Evolutionary conservation across 2,797 vertebrate genomes (phyloP), one percentile per base, ranked within the genome.

Genomic region (Moxostoma hubbsi): DNA sequence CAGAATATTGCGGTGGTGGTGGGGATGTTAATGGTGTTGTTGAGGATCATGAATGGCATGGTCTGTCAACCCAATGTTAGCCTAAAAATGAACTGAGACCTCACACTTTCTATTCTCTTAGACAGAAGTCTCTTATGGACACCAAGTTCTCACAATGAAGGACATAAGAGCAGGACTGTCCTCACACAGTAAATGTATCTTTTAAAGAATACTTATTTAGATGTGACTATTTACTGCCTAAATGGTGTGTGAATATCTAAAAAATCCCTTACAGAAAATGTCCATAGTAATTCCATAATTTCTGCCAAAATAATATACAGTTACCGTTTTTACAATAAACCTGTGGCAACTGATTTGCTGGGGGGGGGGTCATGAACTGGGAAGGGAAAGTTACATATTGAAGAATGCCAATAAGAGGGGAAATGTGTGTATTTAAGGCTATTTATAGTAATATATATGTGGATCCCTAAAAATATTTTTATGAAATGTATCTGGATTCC

Each of bases 1-100:
- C 47, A 54, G 55, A 12, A 77, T 10, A 77, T 63, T 59, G 11
- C 50, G 24, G 49, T n/a, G 6, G 49, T 77, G 36, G 45, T 63
- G 3, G 18, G 51, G 2, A 77, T 77, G 55, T 47, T 24, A 12
- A 47, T 71, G 45, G 58, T 58, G n/a, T 9, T 68, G 49, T 12
- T 50, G 57, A 45, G 13, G 12, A 36, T 5, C 11, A 61, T 61
- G 16, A 59, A 18, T 18, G 18, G 16, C 15, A 36, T 50, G 10
- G 13, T 43, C 5, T 24, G 4, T 47, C 24, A 68, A 53, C 7
- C 16, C 66, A 68, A 16, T 10, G 7, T 5, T 18, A 36, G 3
- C 16, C 2, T n/a, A 2, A 3, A 62, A 62, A 62, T 62, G 1
- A 51, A 43, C 5, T 43, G 43, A 73, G 47, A 62, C 9, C 43